Percentiles rank a stretch among this genome's conserved stretches.
Evolutionary conservation across 92 coral and sea anemone species (phyloP).

Genomic region (Zoanthus gigantus): DNA sequence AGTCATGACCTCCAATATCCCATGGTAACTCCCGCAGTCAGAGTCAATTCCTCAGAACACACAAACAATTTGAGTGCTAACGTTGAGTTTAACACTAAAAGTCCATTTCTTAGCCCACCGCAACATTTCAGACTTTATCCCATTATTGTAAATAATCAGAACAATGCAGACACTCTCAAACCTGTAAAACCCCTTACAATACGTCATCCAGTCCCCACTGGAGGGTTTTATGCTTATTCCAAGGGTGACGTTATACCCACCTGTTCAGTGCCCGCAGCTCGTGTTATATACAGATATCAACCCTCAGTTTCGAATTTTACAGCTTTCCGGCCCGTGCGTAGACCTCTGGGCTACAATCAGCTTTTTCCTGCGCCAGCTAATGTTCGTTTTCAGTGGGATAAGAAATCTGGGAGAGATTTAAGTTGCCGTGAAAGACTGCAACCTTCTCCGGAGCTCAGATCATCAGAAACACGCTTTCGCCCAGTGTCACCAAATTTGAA

Average conservation of each 20-base stretch:
- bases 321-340: constrained; percentile 39
- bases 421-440: constrained; percentile 40
- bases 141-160: constrained; percentile 17
- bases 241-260: neutral
- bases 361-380: neutral
- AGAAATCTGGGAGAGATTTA: constrained; percentile 28
- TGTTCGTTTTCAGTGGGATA: neutral
- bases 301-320: constrained; percentile 28
- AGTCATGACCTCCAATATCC: neutral
- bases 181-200: constrained; percentile 32
- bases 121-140: constrained; percentile 15
- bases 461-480: constrained; percentile 19
- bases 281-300: constrained; percentile 15
- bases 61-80: neutral
- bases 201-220: constrained; percentile 13
- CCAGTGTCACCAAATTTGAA: constrained; percentile 45
- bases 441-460: constrained; percentile 35
- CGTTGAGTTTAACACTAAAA: neutral
- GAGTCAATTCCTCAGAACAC: neutral
- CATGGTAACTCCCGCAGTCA: neutral
- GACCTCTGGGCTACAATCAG: neutral
- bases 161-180: constrained; percentile 7
- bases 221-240: neutral
- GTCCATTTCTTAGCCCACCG: neutral
- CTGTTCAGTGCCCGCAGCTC: neutral